These are phyloP conservation scores for Chymomyza procnemis DNA, from an alignment of 2,888 invertebrate species.

Conservation along the genomic window DNA sequence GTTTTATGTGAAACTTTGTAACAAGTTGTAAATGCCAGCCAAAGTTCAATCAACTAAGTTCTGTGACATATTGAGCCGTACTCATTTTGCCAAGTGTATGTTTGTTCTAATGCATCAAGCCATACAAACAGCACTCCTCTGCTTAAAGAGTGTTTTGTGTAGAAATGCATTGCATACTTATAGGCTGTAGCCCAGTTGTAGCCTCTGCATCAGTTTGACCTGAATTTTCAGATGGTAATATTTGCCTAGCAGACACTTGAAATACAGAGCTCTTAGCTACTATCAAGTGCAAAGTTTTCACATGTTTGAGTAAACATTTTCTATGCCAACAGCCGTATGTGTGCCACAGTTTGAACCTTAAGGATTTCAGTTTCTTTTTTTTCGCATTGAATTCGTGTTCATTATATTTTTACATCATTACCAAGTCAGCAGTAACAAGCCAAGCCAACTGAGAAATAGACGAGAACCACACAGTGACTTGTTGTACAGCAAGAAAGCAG, in stretches of 20 bases:
- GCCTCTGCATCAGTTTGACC: constrained; percentile 57
- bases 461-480: not conserved
- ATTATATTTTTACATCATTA: constrained; percentile 66
- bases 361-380: not conserved
- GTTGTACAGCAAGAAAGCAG: constrained; percentile 18
- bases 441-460: constrained; percentile 9
- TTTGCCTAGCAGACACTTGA: constrained; percentile 27
- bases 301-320: not conserved
- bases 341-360: constrained; percentile 6
- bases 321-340: not conserved
- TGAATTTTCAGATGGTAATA: constrained; percentile 49
- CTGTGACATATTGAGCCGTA: constrained; percentile 7
- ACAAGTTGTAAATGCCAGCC: too few species aligned
- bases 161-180: constrained; percentile 67
- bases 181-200: constrained; percentile 57
- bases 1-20: too few species aligned
- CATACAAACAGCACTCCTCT: not conserved
- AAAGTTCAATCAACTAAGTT: not conserved
- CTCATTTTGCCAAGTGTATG: constrained; percentile 21
- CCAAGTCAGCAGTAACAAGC: constrained; percentile 40
- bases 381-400: constrained; percentile 29
- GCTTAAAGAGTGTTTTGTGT: not conserved
- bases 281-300: constrained; percentile 23
- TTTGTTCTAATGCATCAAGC: not conserved
- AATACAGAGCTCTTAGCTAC: not conserved